Conservation (phyloP, 2,888 invertebrate genomes). For the Parapristionchus giblindavisi region DNA sequence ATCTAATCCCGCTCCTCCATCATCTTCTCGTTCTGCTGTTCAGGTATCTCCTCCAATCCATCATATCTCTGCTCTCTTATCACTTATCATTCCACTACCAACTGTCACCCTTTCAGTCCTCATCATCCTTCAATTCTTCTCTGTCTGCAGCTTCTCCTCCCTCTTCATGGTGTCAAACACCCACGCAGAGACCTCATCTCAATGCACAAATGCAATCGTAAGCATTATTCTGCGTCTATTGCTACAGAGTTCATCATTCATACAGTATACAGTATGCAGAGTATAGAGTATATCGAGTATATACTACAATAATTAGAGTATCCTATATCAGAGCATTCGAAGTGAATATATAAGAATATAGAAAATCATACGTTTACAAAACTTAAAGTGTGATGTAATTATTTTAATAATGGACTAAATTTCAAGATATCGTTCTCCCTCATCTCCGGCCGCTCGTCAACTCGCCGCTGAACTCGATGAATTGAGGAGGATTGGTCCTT, state of each 20-base stretch:
- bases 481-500: conserved; percentile 56
- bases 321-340: too few relatives aligned
- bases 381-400: neutral
- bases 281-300: too few relatives aligned
- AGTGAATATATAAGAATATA: neutral
- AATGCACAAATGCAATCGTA: conserved; percentile 24
- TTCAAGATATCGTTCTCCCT: conserved; percentile 58
- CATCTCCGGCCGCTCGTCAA: conserved; percentile 67
- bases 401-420: too few relatives aligned
- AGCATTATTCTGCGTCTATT: too few relatives aligned
- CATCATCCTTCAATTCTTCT: conserved; percentile 68
- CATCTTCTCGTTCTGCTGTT: conserved; percentile 45
- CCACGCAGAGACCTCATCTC: conserved; percentile 48
- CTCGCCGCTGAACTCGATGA: conserved; percentile 69
- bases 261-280: too few relatives aligned
- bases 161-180: conserved; percentile 51
- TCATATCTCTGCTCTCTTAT: conserved; percentile 21
- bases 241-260: too few relatives aligned
- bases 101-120: conserved; percentile 59
- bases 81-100: neutral
- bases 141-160: conserved; percentile 60
- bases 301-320: too few relatives aligned
- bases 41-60: conserved; percentile 39
- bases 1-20: conserved; percentile 40
- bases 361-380: neutral